Conservation (phyloP, 2,113 vertebrate genomes). For the Centropus unirufus region DNA sequence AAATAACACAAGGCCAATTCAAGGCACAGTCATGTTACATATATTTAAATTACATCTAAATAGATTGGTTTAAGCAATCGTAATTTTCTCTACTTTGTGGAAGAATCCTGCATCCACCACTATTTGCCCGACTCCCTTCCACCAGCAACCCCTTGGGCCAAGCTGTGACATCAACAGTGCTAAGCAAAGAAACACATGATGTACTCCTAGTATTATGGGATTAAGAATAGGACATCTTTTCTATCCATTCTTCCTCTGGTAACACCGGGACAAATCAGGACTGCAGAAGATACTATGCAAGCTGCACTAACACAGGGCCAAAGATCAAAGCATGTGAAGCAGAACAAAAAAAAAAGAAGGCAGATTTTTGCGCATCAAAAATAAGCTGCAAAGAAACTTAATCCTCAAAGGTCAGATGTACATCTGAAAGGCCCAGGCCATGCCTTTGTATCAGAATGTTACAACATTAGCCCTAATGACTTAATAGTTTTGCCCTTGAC, state of each 20-base stretch:
- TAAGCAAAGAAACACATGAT: background rate
- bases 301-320: background rate
- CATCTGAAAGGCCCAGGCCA: conserved; percentile 41
- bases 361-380: conserved; percentile 39
- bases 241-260: background rate
- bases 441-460: conserved; percentile 54
- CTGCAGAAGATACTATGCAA: background rate
- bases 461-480: conserved; percentile 67
- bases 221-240: background rate
- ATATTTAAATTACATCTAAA: background rate
- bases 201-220: background rate
- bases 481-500: conserved; percentile 62
- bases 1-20: background rate
- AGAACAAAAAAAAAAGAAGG: background rate
- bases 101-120: background rate
- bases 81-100: background rate
- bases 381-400: conserved; percentile 61
- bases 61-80: background rate
- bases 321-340: background rate
- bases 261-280: background rate
- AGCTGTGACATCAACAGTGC: background rate
- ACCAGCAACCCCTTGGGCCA: background rate
- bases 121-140: background rate
- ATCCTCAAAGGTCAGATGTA: conserved; percentile 62
- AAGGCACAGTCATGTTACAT: background rate